Conservation (phyloP, 2,797 vertebrate genomes). For the Gorsachius magnificus region DNA sequence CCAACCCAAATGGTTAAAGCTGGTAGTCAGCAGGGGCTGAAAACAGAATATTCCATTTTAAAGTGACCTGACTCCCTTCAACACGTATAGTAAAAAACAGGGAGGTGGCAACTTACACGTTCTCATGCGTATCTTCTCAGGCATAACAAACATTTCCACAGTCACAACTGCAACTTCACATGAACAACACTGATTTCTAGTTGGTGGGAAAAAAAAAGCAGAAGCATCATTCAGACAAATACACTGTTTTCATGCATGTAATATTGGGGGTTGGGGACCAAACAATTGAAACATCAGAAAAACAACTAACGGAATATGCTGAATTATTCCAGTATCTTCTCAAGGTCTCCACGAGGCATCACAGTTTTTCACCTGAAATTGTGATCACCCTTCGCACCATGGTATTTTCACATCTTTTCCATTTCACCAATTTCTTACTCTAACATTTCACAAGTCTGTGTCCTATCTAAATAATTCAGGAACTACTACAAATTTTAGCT, state of each 20-base stretch:
- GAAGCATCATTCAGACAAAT: not conserved
- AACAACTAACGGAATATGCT: rapidly evolving
- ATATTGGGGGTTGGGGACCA: not conserved
- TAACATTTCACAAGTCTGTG: not conserved
- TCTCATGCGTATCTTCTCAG: not conserved
- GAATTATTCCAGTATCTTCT: not conserved
- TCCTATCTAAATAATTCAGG: not conserved
- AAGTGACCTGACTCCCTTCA: not conserved
- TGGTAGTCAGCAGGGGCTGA: not conserved
- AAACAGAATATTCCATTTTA: not conserved
- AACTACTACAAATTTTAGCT: not conserved
- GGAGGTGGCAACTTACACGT: not conserved
- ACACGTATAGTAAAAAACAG: not conserved
- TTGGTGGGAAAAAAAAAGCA: not conserved
- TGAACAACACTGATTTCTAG: not conserved
- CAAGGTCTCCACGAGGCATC: not conserved
- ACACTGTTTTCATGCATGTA: not conserved
- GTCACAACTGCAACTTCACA: not conserved
- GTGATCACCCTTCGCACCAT: not conserved
- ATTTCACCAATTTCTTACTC: not conserved
- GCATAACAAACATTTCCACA: not conserved
- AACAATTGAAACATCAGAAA: not conserved
- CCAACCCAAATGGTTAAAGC: not conserved
- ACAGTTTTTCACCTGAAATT: not conserved
- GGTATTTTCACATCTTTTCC: not conserved